These are phyloP conservation scores for Synchiropus splendidus DNA, from an alignment of 2,113 vertebrate genomes.

Conservation along the genomic window DNA sequence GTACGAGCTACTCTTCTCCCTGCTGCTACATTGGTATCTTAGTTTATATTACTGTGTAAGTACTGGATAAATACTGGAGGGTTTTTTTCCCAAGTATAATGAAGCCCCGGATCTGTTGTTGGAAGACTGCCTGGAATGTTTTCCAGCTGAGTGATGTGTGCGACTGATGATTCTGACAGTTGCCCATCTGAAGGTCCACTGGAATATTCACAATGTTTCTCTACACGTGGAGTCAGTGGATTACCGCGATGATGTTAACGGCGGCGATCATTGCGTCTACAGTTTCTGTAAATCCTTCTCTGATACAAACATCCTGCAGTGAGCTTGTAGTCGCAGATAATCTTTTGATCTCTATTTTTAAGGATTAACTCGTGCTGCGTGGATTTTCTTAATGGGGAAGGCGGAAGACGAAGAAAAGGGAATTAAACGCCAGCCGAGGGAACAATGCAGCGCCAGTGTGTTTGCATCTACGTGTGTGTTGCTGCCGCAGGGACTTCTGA, in stretches of 20 bases:
- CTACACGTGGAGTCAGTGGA: too few relatives aligned
- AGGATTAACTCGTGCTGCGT: constrained; percentile 36
- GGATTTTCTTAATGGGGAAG: constrained; percentile 38
- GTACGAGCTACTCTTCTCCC: too few relatives aligned
- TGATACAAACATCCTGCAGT: constrained; percentile 25
- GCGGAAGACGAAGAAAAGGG: constrained; percentile 27
- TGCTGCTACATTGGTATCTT: too few relatives aligned
- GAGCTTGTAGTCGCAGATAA: constrained; percentile 32
- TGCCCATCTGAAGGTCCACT: too few relatives aligned
- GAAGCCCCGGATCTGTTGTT: too few relatives aligned
- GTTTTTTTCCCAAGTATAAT: too few relatives aligned
- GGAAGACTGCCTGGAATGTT: too few relatives aligned
- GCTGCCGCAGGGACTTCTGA: constrained; percentile 26
- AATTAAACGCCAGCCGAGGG: neutral
- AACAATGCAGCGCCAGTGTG: neutral
- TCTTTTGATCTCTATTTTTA: constrained; percentile 29
- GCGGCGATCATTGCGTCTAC: neutral
- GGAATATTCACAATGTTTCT: too few relatives aligned
- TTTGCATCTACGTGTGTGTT: constrained; percentile 11
- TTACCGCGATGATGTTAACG: constrained; percentile 1
- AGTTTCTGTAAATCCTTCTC: constrained; percentile 24
- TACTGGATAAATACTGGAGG: too few relatives aligned
- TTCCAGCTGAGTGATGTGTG: too few relatives aligned
- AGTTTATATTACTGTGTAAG: too few relatives aligned
- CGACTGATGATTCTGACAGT: too few relatives aligned